These are phyloP conservation scores for Pungitius pungitius DNA, from an alignment of 2,113 vertebrate genomes.

Conservation along the genomic window DNA sequence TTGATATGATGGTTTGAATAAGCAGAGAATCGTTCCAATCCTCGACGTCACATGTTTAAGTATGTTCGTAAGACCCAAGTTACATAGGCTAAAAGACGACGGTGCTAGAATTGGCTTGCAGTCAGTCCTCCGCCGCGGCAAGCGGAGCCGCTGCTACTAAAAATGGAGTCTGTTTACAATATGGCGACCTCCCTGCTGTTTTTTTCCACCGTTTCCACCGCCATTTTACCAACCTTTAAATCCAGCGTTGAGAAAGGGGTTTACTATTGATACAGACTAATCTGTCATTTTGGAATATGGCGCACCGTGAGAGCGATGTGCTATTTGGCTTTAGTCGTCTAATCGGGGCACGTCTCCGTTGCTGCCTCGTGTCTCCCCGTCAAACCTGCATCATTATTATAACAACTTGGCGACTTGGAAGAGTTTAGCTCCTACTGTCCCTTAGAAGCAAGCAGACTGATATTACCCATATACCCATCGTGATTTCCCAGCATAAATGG, in stretches of 20 bases:
- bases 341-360: neutral
- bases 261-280: neutral
- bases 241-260: neutral
- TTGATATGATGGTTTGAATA: too few relatives aligned
- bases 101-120: conserved; percentile 14
- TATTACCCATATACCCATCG: too few relatives aligned
- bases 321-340: neutral
- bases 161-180: conserved; percentile 89
- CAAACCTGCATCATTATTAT: conserved; percentile 1
- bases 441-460: conserved; percentile 5
- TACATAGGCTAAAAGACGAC: neutral
- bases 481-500: neutral
- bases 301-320: neutral
- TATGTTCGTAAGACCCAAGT: too few relatives aligned
- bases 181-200: conserved; percentile 90
- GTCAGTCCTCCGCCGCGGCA: conserved; percentile 55
- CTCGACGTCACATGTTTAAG: neutral
- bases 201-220: conserved; percentile 83
- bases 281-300: neutral
- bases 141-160: conserved; percentile 48
- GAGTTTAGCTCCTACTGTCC: conserved; percentile 5
- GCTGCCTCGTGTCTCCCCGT: neutral
- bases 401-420: conserved; percentile 23
- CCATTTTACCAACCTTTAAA: conserved; percentile 85
- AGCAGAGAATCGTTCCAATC: neutral